Conservation (phyloP, 2,797 vertebrate genomes). For the Halcyon badia region DNA sequence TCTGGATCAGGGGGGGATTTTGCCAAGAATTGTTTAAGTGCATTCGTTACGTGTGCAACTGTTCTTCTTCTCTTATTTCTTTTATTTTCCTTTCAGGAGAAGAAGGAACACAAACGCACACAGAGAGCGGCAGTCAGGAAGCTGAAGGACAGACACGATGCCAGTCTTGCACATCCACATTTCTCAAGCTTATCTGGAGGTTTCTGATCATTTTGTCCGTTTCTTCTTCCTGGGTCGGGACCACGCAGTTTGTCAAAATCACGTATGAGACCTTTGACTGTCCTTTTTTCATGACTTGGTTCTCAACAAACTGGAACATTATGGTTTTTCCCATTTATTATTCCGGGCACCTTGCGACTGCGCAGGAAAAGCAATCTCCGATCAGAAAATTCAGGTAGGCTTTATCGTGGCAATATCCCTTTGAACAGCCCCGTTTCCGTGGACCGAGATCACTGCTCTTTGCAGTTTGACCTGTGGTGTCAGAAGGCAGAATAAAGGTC, state of each 20-base stretch:
- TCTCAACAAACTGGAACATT: constrained; percentile 99
- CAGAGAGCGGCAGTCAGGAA: constrained; percentile 88
- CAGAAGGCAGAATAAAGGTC: constrained; percentile 14
- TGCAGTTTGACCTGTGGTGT: not conserved
- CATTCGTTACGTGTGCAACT: not conserved
- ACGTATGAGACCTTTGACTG: constrained; percentile 98
- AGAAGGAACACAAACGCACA: constrained; percentile 89
- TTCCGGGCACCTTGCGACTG: constrained; percentile 91
- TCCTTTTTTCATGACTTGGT: constrained; percentile 99
- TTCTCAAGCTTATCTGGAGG: constrained; percentile 93
- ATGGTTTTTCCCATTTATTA: constrained; percentile 99
- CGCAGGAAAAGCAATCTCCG: constrained; percentile 94
- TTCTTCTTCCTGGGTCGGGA: constrained; percentile 98
- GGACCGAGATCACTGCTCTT: not conserved
- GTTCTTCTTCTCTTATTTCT: not conserved
- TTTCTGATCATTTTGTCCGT: constrained; percentile 94
- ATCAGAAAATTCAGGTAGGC: constrained; percentile 96
- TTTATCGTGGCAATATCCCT: not conserved
- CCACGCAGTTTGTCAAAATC: constrained; percentile 96
- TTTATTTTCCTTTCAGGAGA: constrained; percentile 82
- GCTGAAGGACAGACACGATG: constrained; percentile 86
- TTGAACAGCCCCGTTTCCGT: not conserved
- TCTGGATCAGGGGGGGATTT: not conserved
- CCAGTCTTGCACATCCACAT: constrained; percentile 85
- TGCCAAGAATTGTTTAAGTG: not conserved